Conservation (phyloP, 2,797 vertebrate species). For the Sus cebifrons region DNA sequence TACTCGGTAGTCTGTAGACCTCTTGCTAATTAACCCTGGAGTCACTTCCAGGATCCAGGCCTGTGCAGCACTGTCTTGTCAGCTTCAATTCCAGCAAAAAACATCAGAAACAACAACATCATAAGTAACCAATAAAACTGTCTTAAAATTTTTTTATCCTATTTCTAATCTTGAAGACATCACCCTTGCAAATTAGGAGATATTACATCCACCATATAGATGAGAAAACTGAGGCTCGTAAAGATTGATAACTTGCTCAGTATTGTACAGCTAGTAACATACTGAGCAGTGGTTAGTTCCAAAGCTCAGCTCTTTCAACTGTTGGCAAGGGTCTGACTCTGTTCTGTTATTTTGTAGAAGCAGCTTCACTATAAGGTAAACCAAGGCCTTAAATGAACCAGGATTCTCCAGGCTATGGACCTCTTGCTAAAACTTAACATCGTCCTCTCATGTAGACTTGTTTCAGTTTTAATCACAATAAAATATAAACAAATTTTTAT, state of each 20-base stretch:
- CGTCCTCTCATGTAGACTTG: neutral
- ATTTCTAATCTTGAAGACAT: neutral
- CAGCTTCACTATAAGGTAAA: neutral
- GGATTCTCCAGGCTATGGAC: neutral
- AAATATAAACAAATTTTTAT: neutral
- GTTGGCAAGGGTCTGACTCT: neutral
- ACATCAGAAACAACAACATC: neutral
- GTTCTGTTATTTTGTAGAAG: neutral
- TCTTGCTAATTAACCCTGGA: neutral
- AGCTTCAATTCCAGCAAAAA: conserved; percentile 28
- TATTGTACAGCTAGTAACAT: neutral
- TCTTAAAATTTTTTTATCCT: neutral
- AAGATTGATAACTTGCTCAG: neutral
- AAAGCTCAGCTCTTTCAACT: neutral
- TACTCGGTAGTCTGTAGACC: neutral
- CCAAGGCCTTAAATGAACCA: neutral
- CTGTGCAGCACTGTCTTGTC: neutral
- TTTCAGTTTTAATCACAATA: neutral
- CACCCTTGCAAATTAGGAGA: neutral
- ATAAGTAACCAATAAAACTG: neutral
- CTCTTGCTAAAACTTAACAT: conserved; percentile 19
- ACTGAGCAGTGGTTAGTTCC: neutral
- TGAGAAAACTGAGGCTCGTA: neutral
- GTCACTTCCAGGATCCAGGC: neutral
- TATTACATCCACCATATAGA: neutral